Conservation (phyloP, 2,797 vertebrate genomes). For the Anisognathus igniventris region DNA sequence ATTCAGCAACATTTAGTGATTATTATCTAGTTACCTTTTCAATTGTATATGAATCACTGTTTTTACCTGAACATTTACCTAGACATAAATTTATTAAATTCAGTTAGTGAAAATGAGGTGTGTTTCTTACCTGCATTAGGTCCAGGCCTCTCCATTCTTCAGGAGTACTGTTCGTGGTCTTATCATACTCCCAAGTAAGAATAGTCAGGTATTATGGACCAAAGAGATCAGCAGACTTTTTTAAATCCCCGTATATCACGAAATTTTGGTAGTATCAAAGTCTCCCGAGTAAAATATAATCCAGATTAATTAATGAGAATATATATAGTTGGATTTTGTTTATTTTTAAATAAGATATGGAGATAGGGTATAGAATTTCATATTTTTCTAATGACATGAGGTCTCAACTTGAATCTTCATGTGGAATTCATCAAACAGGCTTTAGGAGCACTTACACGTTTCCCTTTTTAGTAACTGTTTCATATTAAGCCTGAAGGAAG, state of each 20-base stretch:
- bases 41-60: background rate
- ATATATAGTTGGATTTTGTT: background rate
- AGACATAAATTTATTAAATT: background rate
- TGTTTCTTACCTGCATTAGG: background rate
- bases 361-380: background rate
- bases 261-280: background rate
- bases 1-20: background rate
- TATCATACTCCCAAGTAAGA: background rate
- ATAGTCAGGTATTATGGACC: background rate
- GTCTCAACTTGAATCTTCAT: conserved; percentile 35
- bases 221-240: background rate
- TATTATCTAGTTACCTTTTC: background rate
- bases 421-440: conserved; percentile 61
- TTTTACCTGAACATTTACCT: background rate
- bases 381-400: background rate
- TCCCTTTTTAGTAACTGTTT: conserved; percentile 66
- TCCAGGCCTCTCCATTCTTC: accelerated
- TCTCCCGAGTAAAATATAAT: background rate
- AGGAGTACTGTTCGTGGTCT: background rate
- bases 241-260: accelerated
- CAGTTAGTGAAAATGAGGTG: background rate
- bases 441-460: conserved; percentile 54
- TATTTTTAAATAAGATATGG: background rate
- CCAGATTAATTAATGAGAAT: background rate
- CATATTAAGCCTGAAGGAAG: conserved; percentile 61